These are phyloP conservation scores for Elysia crispata DNA, from an alignment of 2,888 invertebrate species.

Conservation along the genomic window DNA sequence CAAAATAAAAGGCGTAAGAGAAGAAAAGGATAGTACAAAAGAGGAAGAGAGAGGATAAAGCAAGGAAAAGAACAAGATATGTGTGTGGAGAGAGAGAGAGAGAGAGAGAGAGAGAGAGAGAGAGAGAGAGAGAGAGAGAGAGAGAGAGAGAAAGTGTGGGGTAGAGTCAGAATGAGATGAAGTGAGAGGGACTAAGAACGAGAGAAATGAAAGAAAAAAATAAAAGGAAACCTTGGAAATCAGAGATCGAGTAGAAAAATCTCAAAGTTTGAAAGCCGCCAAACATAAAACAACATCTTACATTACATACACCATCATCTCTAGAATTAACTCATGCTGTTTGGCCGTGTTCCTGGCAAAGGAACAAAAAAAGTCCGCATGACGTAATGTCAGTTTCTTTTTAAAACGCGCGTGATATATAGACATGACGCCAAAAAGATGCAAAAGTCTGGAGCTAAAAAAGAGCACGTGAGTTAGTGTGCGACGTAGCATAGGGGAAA, in stretches of 20 bases:
- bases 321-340: too few relatives aligned
- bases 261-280: background rate
- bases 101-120: slow-evolving; percentile 24
- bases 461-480: too few relatives aligned
- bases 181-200: background rate
- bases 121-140: slow-evolving; percentile 23
- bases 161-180: slow-evolving; percentile 22
- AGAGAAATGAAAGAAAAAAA: background rate
- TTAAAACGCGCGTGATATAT: too few relatives aligned
- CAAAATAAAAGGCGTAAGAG: too few relatives aligned
- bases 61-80: background rate
- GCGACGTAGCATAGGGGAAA: too few relatives aligned
- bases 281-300: background rate
- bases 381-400: too few relatives aligned
- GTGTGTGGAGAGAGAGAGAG: slow-evolving; percentile 24
- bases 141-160: slow-evolving; percentile 33
- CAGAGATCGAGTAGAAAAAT: background rate
- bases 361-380: too few relatives aligned
- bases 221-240: background rate
- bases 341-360: too few relatives aligned
- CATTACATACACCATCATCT: too few relatives aligned
- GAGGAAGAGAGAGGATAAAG: slow-evolving; percentile 11
- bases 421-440: too few relatives aligned
- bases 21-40: background rate
- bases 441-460: too few relatives aligned